Conservation (phyloP, 2,888 invertebrate genomes). For the Capitulum mitella region DNA sequence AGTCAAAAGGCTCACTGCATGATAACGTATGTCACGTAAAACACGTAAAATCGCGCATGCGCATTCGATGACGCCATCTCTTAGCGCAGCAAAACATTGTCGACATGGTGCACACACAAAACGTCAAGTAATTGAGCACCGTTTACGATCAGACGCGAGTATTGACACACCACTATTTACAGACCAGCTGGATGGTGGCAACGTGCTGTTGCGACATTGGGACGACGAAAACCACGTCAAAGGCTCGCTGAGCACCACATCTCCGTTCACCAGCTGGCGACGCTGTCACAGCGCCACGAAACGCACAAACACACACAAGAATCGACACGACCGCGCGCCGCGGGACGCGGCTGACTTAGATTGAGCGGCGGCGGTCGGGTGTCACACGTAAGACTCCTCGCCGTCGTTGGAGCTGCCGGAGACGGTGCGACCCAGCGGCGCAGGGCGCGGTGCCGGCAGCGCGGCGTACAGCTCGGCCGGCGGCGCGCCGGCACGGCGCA, state of each 20-base stretch:
- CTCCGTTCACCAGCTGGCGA: no score
- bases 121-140: slow-evolving; percentile 7
- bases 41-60: neutral
- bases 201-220: no score
- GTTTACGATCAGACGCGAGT: neutral
- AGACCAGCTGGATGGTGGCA: neutral
- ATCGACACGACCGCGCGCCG: neutral
- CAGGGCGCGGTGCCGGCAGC: slow-evolving; percentile 1
- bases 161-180: slow-evolving; percentile 10
- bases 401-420: slow-evolving; percentile 33
- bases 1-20: neutral
- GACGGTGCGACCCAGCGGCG: slow-evolving; percentile 26
- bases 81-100: no score
- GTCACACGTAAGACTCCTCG: slow-evolving; percentile 36
- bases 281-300: neutral
- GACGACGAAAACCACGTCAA: no score
- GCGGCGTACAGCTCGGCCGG: slow-evolving; percentile 1
- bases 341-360: neutral
- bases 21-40: neutral
- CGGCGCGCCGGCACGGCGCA: neutral
- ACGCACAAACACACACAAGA: slow-evolving; percentile 24
- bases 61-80: neutral
- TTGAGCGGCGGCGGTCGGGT: neutral
- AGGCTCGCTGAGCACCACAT: no score
- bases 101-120: no score